phyloP scores from a whole-genome alignment of 2,888 invertebrate species.

The Lasioglossum morio region DNA sequence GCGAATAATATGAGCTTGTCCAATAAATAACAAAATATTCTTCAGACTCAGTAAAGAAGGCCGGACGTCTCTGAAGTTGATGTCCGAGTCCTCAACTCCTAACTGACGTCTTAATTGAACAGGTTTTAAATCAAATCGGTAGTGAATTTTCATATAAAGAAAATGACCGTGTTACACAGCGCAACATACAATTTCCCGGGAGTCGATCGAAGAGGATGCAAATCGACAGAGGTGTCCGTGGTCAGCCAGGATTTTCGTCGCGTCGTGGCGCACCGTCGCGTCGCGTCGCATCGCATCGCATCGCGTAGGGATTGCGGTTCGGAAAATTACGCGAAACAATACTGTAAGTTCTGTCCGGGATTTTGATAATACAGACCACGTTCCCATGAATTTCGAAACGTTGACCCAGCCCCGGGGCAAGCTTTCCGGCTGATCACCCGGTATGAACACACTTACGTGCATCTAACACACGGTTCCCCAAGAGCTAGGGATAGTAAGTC shows the following conservation, averaged over 20 bases:
- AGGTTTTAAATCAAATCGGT: neutral
- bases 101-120: neutral
- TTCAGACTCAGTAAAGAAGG: neutral
- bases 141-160: neutral
- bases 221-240: neutral
- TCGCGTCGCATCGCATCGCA: neutral
- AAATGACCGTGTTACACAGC: neutral
- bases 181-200: neutral
- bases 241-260: neutral
- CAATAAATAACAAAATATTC: neutral
- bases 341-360: conserved; percentile 64
- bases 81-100: too few species aligned
- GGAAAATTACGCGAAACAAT: conserved; percentile 59
- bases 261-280: neutral
- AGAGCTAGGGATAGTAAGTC: conserved; percentile 55
- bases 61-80: neutral
- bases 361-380: conserved; percentile 79
- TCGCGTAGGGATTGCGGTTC: conserved; percentile 2
- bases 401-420: conserved; percentile 66
- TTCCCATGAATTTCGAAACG: conserved; percentile 58
- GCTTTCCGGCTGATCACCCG: conserved; percentile 75
- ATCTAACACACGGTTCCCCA: conserved; percentile 61
- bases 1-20: neutral
- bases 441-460: conserved; percentile 72
- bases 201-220: neutral